Percentiles rank a stretch among this genome's conserved stretches.
Conservation (phyloP, 1,140 invertebrate genomes). For the Pteromalus puparum region DNA sequence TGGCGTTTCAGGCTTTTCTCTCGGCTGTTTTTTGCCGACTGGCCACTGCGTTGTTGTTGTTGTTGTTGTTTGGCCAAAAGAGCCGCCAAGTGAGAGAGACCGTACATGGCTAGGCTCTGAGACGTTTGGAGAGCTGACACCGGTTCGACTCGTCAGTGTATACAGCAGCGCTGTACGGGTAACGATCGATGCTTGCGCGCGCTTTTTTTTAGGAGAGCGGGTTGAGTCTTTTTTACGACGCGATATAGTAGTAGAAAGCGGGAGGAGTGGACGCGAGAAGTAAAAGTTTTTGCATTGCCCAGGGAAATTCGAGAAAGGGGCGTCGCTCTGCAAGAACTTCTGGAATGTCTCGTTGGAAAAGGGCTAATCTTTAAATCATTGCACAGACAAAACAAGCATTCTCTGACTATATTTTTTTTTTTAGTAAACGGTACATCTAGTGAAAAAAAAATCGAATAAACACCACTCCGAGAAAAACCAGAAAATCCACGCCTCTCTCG, state of each 20-base stretch:
- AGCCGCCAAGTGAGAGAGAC: background rate
- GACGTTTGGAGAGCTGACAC: conserved; percentile 19
- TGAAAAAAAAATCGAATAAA: too few species aligned
- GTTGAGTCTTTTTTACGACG: background rate
- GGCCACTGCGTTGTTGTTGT: background rate
- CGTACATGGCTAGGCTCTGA: conserved; percentile 22
- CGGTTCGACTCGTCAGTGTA: conserved; percentile 46
- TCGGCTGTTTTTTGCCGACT: background rate
- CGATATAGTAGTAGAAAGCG: conserved; percentile 7
- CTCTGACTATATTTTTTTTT: too few species aligned
- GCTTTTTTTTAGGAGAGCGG: background rate
- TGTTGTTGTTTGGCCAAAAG: conserved; percentile 14
- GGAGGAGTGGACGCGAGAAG: conserved; percentile 33
- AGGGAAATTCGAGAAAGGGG: background rate
- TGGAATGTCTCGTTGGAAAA: background rate
- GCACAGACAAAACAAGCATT: too few species aligned
- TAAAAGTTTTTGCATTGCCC: conserved; percentile 56
- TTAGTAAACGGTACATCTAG: too few species aligned
- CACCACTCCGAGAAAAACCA: too few species aligned
- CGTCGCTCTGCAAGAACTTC: background rate
- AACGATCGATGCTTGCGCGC: conserved; percentile 43
- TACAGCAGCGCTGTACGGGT: conserved; percentile 43
- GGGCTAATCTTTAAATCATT: too few species aligned
- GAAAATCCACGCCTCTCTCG: too few species aligned
- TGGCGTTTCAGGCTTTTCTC: background rate